phyloP scores from a whole-genome alignment of 92 coral and sea anemone genomes.

The Zoanthus gigantus region DNA sequence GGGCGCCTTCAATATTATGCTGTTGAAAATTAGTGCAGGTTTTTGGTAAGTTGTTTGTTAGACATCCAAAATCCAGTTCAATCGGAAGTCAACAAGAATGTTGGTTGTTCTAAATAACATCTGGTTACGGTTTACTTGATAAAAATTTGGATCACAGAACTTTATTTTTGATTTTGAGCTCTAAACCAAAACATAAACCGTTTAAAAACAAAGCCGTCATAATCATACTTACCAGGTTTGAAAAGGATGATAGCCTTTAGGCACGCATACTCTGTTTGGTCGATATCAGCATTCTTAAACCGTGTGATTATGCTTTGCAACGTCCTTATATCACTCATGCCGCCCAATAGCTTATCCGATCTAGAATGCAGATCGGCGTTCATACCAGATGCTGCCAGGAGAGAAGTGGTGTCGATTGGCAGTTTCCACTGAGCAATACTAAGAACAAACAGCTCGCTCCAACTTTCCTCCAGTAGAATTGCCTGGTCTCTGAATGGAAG shows the following conservation, averaged over 20 bases:
- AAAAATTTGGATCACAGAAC: background rate
- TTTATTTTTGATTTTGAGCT: too few relatives aligned
- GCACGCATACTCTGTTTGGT: conserved; percentile 95
- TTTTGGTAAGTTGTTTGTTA: too few relatives aligned
- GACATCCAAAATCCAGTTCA: too few relatives aligned
- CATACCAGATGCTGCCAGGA: conserved; percentile 84
- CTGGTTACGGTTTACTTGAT: background rate
- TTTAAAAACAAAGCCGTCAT: too few relatives aligned
- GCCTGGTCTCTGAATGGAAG: conserved; percentile 97
- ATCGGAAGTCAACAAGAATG: too few relatives aligned
- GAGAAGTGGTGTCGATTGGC: conserved; percentile 83
- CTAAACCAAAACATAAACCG: too few relatives aligned
- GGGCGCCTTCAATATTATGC: too few relatives aligned
- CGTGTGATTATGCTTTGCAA: conserved; percentile 82
- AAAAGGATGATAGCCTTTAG: conserved; percentile 95
- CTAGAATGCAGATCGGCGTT: conserved; percentile 56
- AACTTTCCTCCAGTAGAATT: conserved; percentile 90
- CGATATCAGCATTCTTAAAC: conserved; percentile 85
- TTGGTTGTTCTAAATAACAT: background rate
- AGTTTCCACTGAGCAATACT: conserved; percentile 96
- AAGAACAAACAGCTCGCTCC: conserved; percentile 93
- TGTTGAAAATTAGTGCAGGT: too few relatives aligned
- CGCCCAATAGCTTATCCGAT: conserved; percentile 66
- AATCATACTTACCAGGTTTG: conserved; percentile 79
- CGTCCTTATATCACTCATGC: conserved; percentile 83